Conservation (phyloP, 2,113 vertebrate species). For the Clinocottus analis region DNA sequence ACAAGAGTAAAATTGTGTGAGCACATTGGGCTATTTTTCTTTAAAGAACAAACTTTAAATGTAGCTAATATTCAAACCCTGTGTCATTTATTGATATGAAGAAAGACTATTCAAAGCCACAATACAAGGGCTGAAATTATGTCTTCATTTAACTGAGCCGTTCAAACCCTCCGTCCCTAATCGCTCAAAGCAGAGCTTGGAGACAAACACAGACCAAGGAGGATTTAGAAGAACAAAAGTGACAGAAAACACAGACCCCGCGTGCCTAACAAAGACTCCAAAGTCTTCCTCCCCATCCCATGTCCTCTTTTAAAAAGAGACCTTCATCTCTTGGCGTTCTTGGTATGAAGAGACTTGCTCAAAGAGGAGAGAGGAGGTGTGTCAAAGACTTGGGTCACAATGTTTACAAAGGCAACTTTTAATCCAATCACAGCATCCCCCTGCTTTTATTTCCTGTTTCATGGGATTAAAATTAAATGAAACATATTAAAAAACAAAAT, state of each 20-base stretch:
- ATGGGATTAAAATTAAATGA: slow-evolving; percentile 84
- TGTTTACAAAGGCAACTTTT: slow-evolving; percentile 82
- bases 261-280: slow-evolving; percentile 79
- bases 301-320: slow-evolving; percentile 70
- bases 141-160: slow-evolving; percentile 65
- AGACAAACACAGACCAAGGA: slow-evolving; percentile 75
- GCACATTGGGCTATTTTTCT: slow-evolving; percentile 47
- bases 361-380: slow-evolving; percentile 70
- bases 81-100: slow-evolving; percentile 70
- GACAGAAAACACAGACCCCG: slow-evolving; percentile 74
- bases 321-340: slow-evolving; percentile 78
- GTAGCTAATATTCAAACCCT: slow-evolving; percentile 58
- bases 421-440: slow-evolving; percentile 81
- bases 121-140: slow-evolving; percentile 68
- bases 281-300: slow-evolving; percentile 74
- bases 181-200: slow-evolving; percentile 78
- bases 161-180: slow-evolving; percentile 73
- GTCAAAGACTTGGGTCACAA: slow-evolving; percentile 83
- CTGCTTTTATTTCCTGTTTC: slow-evolving; percentile 80
- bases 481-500: slow-evolving; percentile 81
- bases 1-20: slow-evolving; percentile 25
- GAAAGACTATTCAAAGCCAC: slow-evolving; percentile 63
- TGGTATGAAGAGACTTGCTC: slow-evolving; percentile 78
- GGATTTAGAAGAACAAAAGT: slow-evolving; percentile 83
- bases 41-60: slow-evolving; percentile 55